A percentile compares a stretch with the other conserved stretches of the same genome.
phyloP scores from a whole-genome alignment of 2,888 invertebrate genomes.

The Oxyteleia sp. region DNA sequence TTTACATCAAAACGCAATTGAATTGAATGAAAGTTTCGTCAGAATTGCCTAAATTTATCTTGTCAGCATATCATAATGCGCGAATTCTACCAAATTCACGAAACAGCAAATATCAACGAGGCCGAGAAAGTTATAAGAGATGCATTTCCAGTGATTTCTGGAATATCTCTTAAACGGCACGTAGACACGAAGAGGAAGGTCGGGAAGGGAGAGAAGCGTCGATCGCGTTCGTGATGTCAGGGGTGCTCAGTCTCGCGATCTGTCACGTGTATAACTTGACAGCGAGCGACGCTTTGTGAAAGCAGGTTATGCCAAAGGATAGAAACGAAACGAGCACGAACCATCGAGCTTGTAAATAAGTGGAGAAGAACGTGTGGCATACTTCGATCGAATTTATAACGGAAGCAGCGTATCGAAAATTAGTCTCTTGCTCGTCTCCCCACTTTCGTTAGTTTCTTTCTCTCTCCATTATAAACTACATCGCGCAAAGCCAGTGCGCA shows the following conservation, averaged over 20 bases:
- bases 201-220: conserved; percentile 70
- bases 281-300: conserved; percentile 73
- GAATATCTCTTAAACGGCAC: conserved; percentile 61
- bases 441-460: conserved; percentile 65
- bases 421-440: conserved; percentile 72
- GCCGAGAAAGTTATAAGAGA: conserved; percentile 47
- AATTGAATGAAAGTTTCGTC: too few species aligned
- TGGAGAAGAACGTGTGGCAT: conserved; percentile 78
- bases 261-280: conserved; percentile 79
- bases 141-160: conserved; percentile 65
- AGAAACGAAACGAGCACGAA: conserved; percentile 71
- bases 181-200: conserved; percentile 61
- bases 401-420: conserved; percentile 78
- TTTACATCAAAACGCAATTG: too few species aligned
- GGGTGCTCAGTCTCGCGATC: conserved; percentile 78
- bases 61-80: too few species aligned
- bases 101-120: conserved; percentile 23
- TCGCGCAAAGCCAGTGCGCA: conserved; percentile 67
- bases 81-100: background rate
- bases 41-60: too few species aligned
- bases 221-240: conserved; percentile 76
- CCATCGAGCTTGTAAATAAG: conserved; percentile 74
- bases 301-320: conserved; percentile 73
- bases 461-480: conserved; percentile 62
- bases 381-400: conserved; percentile 80